These are phyloP conservation scores for Zosterops hypoxanthus DNA, from an alignment of 2,113 vertebrate genomes.

Conservation along the genomic window DNA sequence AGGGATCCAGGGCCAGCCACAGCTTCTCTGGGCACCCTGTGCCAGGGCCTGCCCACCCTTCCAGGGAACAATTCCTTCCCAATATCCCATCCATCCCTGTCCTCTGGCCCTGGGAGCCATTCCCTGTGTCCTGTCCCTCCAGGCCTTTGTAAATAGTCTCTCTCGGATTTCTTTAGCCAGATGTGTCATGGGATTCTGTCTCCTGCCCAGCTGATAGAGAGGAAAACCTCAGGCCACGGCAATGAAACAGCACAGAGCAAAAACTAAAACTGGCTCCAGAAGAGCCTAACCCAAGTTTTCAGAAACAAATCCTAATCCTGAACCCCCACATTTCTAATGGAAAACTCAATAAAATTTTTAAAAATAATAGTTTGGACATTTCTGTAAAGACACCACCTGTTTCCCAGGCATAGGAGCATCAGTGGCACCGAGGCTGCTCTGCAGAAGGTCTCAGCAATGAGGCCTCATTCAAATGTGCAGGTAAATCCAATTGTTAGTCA, in stretches of 20 bases:
- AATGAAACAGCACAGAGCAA: not conserved
- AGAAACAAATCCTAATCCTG: not conserved
- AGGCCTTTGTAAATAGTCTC: not conserved
- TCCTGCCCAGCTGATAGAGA: not conserved
- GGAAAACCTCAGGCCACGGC: not conserved
- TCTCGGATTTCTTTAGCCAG: not conserved
- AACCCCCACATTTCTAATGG: not conserved
- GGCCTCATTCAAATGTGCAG: not conserved
- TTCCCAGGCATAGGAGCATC: not conserved
- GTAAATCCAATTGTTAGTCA: not conserved
- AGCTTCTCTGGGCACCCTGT: not conserved
- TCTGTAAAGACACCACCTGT: not conserved
- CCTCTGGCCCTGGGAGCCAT: not conserved
- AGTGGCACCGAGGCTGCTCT: not conserved
- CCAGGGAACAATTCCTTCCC: not conserved
- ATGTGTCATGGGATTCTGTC: not conserved
- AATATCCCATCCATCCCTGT: accelerated
- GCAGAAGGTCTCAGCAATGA: not conserved
- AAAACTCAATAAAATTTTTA: not conserved
- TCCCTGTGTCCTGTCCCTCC: accelerated
- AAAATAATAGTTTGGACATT: not conserved
- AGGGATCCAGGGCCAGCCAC: not conserved
- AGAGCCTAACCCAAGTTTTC: not conserved
- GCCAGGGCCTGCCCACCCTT: not conserved
- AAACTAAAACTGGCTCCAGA: not conserved